Base-by-base conservation (phyloP, 2,888 invertebrate genomes). In the Plutella xylostella region DNA sequence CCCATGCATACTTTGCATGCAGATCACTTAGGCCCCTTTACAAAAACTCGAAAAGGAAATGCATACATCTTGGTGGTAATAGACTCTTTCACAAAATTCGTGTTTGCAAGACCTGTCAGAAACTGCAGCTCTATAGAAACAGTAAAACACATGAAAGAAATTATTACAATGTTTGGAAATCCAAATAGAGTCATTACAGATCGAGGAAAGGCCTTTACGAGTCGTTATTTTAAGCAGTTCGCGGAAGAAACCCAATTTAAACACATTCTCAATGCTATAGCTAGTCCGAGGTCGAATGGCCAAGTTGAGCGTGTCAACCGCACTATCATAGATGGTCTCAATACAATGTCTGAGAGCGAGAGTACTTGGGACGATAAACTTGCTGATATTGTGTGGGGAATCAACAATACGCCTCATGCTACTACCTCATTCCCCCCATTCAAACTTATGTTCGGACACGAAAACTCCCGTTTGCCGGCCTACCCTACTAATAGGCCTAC, bases 11-110 rank as follows among this genome's bases (percentile, higher is more conserved):
- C 37, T 12, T 6, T 42, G 6, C 42, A 42, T 19, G 19, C 19
- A 9, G 42, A 42, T 30, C 42, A 42, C 14, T 31, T 42, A 12
- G 42, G 42, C 5, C 42, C 42, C 4, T 42, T 42, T 30, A 12
- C 14, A 4, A 42, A 42, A 42, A 42, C 12, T 15, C 15, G 14
- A 31, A 4, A 14, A 3, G 42, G 42, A 3, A 42, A 42, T 12
- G 15, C 12, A 4, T 42, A 30, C n/a, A 9, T 37, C 11, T 18
- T 37, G 4, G 7, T 19, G 3, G 19, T 37, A 19, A n/a, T 37
- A 18, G 28, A 40, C 18, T 9, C 18, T 5, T 42, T 43, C 35
- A 34, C 43, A 2, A 42, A 42, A 19, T 42, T 31, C 18, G 31
- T 42, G 11, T 19, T 28, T 15, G 19, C 19, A 6, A 28, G 9